Evolutionary conservation across 2,888 invertebrate genomes (phyloP).

Genomic region (Drosophila diplacantha): DNA sequence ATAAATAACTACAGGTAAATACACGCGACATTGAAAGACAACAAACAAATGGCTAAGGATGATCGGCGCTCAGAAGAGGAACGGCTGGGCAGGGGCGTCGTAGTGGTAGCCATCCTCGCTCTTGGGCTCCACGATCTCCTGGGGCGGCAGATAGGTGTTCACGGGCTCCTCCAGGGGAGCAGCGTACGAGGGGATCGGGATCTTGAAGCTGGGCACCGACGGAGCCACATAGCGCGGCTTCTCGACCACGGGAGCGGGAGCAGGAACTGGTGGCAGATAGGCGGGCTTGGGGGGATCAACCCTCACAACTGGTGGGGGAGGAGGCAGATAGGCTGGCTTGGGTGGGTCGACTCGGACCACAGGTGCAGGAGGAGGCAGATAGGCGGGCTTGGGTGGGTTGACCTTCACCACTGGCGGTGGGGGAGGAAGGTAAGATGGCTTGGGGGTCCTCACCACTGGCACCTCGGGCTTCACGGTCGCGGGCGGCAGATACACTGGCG

Average conservation of each 20-base stretch:
- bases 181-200: constrained; percentile 74
- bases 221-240: constrained; percentile 54
- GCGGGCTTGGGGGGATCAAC: constrained; percentile 24
- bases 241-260: constrained; percentile 22
- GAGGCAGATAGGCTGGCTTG: constrained; percentile 49
- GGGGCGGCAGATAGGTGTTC: constrained; percentile 59
- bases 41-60: constrained; percentile 45
- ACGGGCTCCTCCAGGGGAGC: constrained; percentile 68
- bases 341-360: constrained; percentile 19
- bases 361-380: constrained; percentile 43
- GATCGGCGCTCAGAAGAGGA: constrained; percentile 52
- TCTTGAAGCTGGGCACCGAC: constrained; percentile 49
- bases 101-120: constrained; percentile 70
- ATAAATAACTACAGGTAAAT: constrained; percentile 43
- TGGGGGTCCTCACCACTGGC: constrained; percentile 33
- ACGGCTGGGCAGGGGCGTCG: constrained; percentile 55
- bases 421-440: constrained; percentile 45
- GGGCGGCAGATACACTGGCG: constrained; percentile 46
- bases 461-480: constrained; percentile 39
- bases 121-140: constrained; percentile 53
- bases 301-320: constrained; percentile 25
- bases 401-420: constrained; percentile 19
- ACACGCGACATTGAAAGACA: constrained; percentile 43
- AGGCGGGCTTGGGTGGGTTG: constrained; percentile 37
- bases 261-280: constrained; percentile 49